Base-by-base conservation (phyloP, 2,797 vertebrate species). In the Saxicola maurus region DNA sequence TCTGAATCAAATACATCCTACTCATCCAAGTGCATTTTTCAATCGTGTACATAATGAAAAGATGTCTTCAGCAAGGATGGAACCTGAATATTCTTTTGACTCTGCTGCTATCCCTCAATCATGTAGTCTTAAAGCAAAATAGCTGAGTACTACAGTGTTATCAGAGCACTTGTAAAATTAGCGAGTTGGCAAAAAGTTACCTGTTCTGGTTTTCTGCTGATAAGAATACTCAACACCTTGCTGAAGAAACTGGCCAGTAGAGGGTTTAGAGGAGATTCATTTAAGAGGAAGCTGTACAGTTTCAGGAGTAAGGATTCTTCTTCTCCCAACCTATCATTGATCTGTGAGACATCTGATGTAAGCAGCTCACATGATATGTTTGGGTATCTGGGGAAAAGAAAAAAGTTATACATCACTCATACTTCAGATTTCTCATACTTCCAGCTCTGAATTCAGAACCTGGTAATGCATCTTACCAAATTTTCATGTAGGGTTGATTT, bases 311-410 rank as follows among this genome's bases (percentile, higher is more conserved):
- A 97, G 93, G 98, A 98, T 85, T 99, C 99, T 92, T 99, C 99
- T 97, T 99, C 99, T 87, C 99, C 99, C 95, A 99, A 95, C 81
- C 98, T 97, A 91, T 99, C 99, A 20, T 99, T 99, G 94, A 99
- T 98, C 96, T 99, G 99, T 57, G 98, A 98, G 84, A 99, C 98
- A 88, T 99, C 99, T 48, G 99, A 99, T 37, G 99, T 99, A 73
- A 99, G 98, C 95, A 99, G 97, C 95, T 99, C 99, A 97, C 99
- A 99, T 3, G 99, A 99, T 97, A 99, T 99, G 96, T 99, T 99
- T 91, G 99, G 99, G 80, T 99, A 99, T 94, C 99, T 99, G 82
- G 6, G 82, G 88, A 71, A 60, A 84, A 94, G 37, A 53, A 65
- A 31, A 49, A 38, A 35, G 79, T 9, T 16, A 57, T 25, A 30